Conservation (phyloP, 2,113 vertebrate species). For the Xenotilapia caudafasciata region DNA sequence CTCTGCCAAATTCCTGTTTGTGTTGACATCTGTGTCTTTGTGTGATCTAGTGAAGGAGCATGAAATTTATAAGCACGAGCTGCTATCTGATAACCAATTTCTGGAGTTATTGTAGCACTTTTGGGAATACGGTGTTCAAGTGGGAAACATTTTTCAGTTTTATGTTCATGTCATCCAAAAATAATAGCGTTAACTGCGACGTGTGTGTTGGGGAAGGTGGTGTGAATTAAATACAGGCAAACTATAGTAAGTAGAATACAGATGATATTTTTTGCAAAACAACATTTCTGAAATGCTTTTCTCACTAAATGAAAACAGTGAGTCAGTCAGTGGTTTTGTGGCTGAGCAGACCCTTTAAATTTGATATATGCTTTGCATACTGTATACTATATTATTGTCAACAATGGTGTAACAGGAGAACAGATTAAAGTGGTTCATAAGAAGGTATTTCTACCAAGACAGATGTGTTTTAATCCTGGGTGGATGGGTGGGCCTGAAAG, state of each 20-base stretch:
- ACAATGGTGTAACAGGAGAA: neutral
- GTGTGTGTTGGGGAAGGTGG: neutral
- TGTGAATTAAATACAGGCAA: neutral
- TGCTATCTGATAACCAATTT: neutral
- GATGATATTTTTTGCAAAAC: neutral
- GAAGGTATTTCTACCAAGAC: neutral
- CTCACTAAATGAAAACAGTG: neutral
- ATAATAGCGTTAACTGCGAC: neutral
- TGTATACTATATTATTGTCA: neutral
- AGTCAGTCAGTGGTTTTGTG: neutral
- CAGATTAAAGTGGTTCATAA: neutral
- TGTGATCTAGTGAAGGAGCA: neutral
- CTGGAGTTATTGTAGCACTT: neutral
- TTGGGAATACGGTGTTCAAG: neutral
- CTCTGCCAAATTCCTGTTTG: slow-evolving; percentile 14
- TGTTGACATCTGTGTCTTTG: neutral
- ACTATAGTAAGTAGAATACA: neutral
- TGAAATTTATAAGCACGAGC: neutral
- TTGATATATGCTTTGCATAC: neutral
- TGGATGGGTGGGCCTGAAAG: neutral
- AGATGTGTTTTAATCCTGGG: slow-evolving; percentile 5
- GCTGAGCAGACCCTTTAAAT: neutral
- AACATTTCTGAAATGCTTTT: neutral
- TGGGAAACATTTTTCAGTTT: neutral
- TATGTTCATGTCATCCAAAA: neutral